phyloP scores from a whole-genome alignment of 2,888 invertebrate species.

The Phyllotreta striolata region DNA sequence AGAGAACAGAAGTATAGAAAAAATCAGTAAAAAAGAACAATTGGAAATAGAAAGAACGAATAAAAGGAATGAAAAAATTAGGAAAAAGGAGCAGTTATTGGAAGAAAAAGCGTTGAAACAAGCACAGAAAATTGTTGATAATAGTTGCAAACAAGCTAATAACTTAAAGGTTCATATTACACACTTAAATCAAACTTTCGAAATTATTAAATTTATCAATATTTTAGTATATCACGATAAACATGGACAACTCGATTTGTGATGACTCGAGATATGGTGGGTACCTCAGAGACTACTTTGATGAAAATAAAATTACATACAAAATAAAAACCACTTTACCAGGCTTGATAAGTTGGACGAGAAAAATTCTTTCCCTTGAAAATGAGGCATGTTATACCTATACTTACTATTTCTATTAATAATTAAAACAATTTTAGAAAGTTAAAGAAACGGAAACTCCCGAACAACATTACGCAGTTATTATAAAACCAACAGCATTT shows the following conservation, averaged over 20 bases:
- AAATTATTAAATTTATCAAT: not conserved
- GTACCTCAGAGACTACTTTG: slow-evolving; percentile 52
- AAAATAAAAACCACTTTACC: slow-evolving; percentile 53
- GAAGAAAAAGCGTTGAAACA: slow-evolving; percentile 32
- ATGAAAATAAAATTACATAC: slow-evolving; percentile 52
- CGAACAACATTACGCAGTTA: slow-evolving; percentile 56
- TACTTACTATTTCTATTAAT: too few relatives aligned
- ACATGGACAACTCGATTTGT: slow-evolving; percentile 51
- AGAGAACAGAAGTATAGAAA: too few relatives aligned
- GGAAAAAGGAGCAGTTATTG: slow-evolving; percentile 31
- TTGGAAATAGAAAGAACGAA: slow-evolving; percentile 33
- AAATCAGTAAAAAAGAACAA: too few relatives aligned
- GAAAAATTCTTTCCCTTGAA: slow-evolving; percentile 49
- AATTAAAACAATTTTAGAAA: slow-evolving; percentile 31
- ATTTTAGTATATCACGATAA: slow-evolving; percentile 53
- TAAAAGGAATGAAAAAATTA: slow-evolving; percentile 6
- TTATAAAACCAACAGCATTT: slow-evolving; percentile 59
- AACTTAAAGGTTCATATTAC: slow-evolving; percentile 50
- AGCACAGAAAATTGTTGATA: slow-evolving; percentile 6
- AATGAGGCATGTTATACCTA: slow-evolving; percentile 38
- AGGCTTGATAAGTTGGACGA: slow-evolving; percentile 60
- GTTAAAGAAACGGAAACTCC: slow-evolving; percentile 44
- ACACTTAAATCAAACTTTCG: not conserved
- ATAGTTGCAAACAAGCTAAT: slow-evolving; percentile 47
- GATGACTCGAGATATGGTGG: slow-evolving; percentile 47